Evolutionary conservation across 2,888 invertebrate species (phyloP), one percentile per base, ranked within the genome.

Genomic region (Synanthedon tipuliformis): DNA sequence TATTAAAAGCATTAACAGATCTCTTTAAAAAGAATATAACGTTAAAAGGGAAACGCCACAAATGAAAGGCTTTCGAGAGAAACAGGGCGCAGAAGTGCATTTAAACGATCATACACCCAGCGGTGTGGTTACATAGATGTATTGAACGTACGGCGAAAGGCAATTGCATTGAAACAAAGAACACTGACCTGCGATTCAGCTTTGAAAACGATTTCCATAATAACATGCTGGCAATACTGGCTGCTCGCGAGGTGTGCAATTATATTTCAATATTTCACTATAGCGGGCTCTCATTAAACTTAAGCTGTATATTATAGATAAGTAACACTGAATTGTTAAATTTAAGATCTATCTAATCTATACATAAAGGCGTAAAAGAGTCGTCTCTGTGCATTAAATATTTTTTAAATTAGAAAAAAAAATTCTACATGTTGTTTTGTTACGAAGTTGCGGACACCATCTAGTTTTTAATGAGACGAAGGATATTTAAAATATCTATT

Each of bases 151-250:
- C 59, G 59, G 58, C 59, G 66, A 68, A 69, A 59, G 62, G 68
- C 63, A 69, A 64, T 72, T 69, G 70, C 67, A 71, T 56, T 59
- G 69, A 69, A 78, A 78, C 75, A 79, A 77, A 75, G 79, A 72
- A 72, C 71, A 65, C 62, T 71, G 74, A 71, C 73, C 73, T 61
- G 69, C 56, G 62, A 57, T 70, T 67, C 65, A 64, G 70, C 72
- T 74, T 73, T 69, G 65, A 67, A 71, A 75, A 75, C 68, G 72
- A 79, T 79, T 81, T 76, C 70, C 80, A 76, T 81, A 78, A 79
- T 80, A 81, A 76, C 70, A 70, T 75, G 65, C 65, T 59, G 56
- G 61, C 59, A 54, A 57, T 57, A 56, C 53, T 59, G 53, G 54
- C 53, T 59, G n/a, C 23, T n/a, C 18, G n/a, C 18, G 63, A 63